These are phyloP conservation scores for Trichopria drosophilae DNA, from an alignment of 2,888 invertebrate genomes.

Conservation along the genomic window DNA sequence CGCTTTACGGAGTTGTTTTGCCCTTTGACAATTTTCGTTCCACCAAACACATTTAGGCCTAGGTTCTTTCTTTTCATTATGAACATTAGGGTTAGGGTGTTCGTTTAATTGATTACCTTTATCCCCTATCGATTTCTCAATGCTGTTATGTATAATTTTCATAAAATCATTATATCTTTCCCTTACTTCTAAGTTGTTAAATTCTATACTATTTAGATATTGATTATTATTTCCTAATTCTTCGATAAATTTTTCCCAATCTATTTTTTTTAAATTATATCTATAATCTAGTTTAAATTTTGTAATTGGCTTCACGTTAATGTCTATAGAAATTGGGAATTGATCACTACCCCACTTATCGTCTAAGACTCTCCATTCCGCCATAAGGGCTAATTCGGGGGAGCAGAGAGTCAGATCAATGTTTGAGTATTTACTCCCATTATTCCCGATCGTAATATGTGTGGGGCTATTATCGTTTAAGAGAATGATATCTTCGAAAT, in stretches of 20 bases:
- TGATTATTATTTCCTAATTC: neutral
- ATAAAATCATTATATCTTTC: neutral
- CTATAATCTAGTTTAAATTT: slow-evolving; percentile 10
- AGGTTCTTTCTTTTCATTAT: neutral
- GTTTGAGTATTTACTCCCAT: slow-evolving; percentile 6
- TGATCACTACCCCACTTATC: slow-evolving; percentile 27
- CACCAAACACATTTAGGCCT: slow-evolving; percentile 24
- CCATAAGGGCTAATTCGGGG: neutral
- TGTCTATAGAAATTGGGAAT: slow-evolving; percentile 23
- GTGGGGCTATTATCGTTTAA: slow-evolving; percentile 15
- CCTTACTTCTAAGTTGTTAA: neutral
- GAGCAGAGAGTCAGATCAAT: slow-evolving; percentile 28
- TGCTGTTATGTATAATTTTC: neutral
- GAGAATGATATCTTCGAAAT: slow-evolving; percentile 10
- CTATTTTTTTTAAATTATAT: slow-evolving; percentile 20
- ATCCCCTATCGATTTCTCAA: neutral
- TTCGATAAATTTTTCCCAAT: neutral
- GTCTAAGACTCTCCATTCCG: slow-evolving; percentile 17
- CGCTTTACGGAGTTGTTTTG: slow-evolving; percentile 12
- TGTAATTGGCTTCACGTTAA: slow-evolving; percentile 1
- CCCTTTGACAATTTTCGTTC: slow-evolving; percentile 23
- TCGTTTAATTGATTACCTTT: neutral
- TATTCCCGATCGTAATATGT: slow-evolving; percentile 7
- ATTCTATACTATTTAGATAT: neutral
- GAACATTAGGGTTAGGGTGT: neutral